Conservation (phyloP, 2,797 vertebrate species). For the Carapus acus region DNA sequence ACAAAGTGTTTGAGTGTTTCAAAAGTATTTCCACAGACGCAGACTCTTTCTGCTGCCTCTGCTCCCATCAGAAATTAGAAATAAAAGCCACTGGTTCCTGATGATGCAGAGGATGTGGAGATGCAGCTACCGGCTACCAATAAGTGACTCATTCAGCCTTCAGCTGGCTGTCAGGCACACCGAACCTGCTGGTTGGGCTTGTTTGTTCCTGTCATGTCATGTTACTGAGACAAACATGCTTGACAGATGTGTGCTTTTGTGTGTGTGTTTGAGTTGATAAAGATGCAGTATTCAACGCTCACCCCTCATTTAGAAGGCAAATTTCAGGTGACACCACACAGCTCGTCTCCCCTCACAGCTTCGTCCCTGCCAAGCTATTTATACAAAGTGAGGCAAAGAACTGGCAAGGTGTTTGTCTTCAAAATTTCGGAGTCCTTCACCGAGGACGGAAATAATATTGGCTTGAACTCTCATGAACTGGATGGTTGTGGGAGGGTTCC, state of each 20-base stretch:
- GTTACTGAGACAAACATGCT: slow-evolving; percentile 47
- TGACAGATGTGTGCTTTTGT: slow-evolving; percentile 10
- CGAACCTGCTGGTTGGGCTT: slow-evolving; percentile 35
- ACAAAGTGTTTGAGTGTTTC: slow-evolving; percentile 6
- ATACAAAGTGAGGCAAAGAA: slow-evolving; percentile 35
- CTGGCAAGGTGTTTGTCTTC: slow-evolving; percentile 41
- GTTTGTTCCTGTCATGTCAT: slow-evolving; percentile 62
- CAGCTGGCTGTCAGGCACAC: slow-evolving; percentile 42
- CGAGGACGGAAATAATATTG: slow-evolving; percentile 52
- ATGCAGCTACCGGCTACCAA: slow-evolving; percentile 29
- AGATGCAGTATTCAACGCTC: slow-evolving; percentile 7
- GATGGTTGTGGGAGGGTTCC: slow-evolving; percentile 32
- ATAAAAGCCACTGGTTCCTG: slow-evolving; percentile 21
- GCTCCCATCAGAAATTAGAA: slow-evolving; percentile 37
- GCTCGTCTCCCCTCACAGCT: slow-evolving; percentile 1
- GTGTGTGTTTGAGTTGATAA: slow-evolving; percentile 5
- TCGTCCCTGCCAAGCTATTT: slow-evolving; percentile 24
- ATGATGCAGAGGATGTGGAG: slow-evolving; percentile 37
- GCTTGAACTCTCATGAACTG: slow-evolving; percentile 37
- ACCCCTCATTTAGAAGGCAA: background rate
- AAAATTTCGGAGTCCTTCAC: slow-evolving; percentile 48
- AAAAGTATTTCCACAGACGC: slow-evolving; percentile 14
- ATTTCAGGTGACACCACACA: background rate
- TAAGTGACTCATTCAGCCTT: slow-evolving; percentile 48
- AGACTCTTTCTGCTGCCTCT: slow-evolving; percentile 25